Percentiles rank a stretch among this genome's conserved stretches.
phyloP scores from a whole-genome alignment of 92 coral and sea anemone genomes.

The Siderastrea siderea region DNA sequence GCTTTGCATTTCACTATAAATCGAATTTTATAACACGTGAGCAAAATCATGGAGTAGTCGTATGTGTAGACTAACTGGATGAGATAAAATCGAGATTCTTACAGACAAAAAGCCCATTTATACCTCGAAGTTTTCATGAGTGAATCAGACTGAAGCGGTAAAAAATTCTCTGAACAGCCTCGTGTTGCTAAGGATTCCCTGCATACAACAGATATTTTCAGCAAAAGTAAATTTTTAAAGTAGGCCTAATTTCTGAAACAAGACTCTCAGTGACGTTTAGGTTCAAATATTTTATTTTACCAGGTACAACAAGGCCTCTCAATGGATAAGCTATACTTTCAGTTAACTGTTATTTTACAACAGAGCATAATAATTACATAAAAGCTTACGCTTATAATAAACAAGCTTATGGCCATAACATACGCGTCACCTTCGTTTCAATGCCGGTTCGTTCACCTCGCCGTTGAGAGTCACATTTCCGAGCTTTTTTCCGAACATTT shows the following conservation, averaged over 20 bases:
- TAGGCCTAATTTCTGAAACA: background rate
- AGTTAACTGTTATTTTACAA: background rate
- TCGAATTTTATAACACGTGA: no score
- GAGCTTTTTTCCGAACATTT: background rate
- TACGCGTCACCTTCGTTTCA: conserved; percentile 9
- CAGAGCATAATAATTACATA: conserved; percentile 1
- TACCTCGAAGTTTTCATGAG: no score
- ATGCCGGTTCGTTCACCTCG: background rate
- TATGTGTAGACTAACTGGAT: background rate
- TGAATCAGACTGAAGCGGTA: no score
- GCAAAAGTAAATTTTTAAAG: background rate
- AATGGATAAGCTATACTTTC: background rate
- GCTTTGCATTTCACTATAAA: no score
- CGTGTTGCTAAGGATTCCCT: background rate
- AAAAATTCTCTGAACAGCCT: background rate
- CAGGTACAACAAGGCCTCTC: background rate
- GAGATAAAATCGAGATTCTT: background rate
- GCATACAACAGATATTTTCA: background rate
- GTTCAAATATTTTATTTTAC: background rate
- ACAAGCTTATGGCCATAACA: background rate
- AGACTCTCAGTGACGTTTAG: background rate
- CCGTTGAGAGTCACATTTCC: background rate
- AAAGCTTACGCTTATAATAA: background rate
- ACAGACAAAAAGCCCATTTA: background rate
- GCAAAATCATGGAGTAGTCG: no score